phyloP scores from a whole-genome alignment of 2,113 vertebrate species.

The Felis chaus region DNA sequence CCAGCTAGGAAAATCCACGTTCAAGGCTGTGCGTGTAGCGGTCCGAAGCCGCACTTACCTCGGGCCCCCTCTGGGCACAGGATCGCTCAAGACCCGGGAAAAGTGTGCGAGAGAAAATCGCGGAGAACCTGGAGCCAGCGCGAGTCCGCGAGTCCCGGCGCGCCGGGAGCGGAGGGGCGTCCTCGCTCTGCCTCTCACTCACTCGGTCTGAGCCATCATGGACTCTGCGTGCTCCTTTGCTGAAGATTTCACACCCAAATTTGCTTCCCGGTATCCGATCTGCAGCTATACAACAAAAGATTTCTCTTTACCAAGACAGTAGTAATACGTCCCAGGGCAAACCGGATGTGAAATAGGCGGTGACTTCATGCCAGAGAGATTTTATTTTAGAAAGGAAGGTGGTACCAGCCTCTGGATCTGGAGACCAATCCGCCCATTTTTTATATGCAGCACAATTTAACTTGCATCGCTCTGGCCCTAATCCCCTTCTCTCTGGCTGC shows the following conservation, averaged over 20 bases:
- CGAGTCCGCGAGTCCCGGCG: slow-evolving; percentile 65
- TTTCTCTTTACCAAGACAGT: slow-evolving; percentile 89
- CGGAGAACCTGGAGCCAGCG: slow-evolving; percentile 63
- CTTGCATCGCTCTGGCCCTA: slow-evolving; percentile 92
- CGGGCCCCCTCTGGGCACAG: slow-evolving; percentile 78
- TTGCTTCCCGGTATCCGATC: slow-evolving; percentile 78
- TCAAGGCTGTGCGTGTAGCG: neutral
- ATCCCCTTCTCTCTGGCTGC: slow-evolving; percentile 90
- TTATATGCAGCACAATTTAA: slow-evolving; percentile 97
- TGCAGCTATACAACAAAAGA: slow-evolving; percentile 86
- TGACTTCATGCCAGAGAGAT: slow-evolving; percentile 93
- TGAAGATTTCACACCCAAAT: slow-evolving; percentile 82
- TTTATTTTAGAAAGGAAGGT: slow-evolving; percentile 95
- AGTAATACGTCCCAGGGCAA: slow-evolving; percentile 90
- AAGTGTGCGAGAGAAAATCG: slow-evolving; percentile 76
- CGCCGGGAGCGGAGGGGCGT: slow-evolving; percentile 86
- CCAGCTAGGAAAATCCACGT: slow-evolving; percentile 35
- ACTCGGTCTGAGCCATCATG: slow-evolving; percentile 91
- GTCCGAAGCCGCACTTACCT: slow-evolving; percentile 81
- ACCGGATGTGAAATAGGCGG: slow-evolving; percentile 93
- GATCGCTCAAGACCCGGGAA: slow-evolving; percentile 74
- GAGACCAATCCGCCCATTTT: slow-evolving; percentile 94
- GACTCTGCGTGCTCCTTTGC: slow-evolving; percentile 85
- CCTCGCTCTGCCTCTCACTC: slow-evolving; percentile 90
- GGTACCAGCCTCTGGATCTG: slow-evolving; percentile 91